phyloP scores from a whole-genome alignment of 2,113 vertebrate species.

The Oxyura jamaicensis region DNA sequence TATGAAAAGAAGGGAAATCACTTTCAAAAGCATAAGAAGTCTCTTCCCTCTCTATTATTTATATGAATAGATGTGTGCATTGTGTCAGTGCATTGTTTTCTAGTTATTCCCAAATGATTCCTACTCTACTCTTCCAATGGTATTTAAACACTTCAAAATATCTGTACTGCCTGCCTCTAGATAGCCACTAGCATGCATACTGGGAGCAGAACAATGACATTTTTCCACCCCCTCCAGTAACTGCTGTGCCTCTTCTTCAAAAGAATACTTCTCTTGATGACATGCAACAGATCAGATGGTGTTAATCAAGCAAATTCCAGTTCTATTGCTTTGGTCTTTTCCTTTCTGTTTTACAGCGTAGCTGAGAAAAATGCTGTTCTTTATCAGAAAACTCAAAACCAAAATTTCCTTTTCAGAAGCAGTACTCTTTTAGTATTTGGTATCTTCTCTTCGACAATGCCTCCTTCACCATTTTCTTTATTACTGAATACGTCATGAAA shows the following conservation, averaged over 20 bases:
- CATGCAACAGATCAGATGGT: not conserved
- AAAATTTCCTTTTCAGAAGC: not conserved
- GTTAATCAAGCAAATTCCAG: not conserved
- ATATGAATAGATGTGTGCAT: not conserved
- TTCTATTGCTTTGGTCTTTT: not conserved
- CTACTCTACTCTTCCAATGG: not conserved
- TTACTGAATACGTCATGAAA: fast-evolving
- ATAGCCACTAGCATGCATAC: not conserved
- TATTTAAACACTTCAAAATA: not conserved
- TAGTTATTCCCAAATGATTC: not conserved
- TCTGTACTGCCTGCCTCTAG: not conserved
- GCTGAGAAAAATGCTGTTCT: not conserved
- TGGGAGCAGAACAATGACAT: not conserved
- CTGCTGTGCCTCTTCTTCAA: not conserved
- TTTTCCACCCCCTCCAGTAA: fast-evolving
- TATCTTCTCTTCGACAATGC: not conserved
- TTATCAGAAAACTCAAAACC: not conserved
- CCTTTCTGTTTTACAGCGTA: not conserved
- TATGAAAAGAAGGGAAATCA: not conserved
- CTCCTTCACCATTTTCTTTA: not conserved
- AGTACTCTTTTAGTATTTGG: not conserved
- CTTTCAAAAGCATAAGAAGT: not conserved
- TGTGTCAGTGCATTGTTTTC: not conserved
- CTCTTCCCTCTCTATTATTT: not conserved
- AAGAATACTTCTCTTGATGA: not conserved